Conservation (phyloP, 2,113 vertebrate species). For the Oxyura jamaicensis region DNA sequence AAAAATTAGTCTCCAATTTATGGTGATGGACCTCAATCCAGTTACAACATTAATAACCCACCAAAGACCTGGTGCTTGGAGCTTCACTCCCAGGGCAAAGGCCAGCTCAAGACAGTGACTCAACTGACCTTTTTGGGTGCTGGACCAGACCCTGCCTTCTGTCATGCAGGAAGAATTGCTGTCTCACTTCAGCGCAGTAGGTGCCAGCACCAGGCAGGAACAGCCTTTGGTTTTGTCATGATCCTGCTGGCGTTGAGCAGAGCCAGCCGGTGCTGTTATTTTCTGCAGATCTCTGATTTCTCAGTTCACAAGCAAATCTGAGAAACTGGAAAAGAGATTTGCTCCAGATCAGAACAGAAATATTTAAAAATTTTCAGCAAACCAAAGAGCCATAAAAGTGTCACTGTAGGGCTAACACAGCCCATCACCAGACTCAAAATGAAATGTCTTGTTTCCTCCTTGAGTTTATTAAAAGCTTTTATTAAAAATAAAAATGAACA, state of each 20-base stretch:
- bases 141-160: not conserved
- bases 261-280: not conserved
- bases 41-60: not conserved
- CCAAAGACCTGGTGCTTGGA: not conserved
- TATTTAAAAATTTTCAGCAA: not conserved
- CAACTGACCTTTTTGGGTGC: not conserved
- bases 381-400: not conserved
- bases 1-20: not conserved
- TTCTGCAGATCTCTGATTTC: not conserved
- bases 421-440: not conserved
- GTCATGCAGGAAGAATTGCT: not conserved
- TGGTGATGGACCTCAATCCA: not conserved
- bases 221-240: not conserved
- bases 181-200: not conserved
- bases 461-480: not conserved
- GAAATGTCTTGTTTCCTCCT: not conserved
- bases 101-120: not conserved
- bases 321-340: constrained; percentile 11
- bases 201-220: not conserved
- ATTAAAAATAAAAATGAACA: constrained; percentile 8
- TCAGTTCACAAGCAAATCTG: not conserved
- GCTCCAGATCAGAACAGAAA: not conserved
- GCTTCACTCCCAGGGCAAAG: not conserved
- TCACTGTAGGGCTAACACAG: not conserved
- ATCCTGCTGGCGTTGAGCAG: not conserved